These are phyloP conservation scores for Drosophila biarmipes DNA, from an alignment of 1,140 invertebrate species.

Conservation along the genomic window DNA sequence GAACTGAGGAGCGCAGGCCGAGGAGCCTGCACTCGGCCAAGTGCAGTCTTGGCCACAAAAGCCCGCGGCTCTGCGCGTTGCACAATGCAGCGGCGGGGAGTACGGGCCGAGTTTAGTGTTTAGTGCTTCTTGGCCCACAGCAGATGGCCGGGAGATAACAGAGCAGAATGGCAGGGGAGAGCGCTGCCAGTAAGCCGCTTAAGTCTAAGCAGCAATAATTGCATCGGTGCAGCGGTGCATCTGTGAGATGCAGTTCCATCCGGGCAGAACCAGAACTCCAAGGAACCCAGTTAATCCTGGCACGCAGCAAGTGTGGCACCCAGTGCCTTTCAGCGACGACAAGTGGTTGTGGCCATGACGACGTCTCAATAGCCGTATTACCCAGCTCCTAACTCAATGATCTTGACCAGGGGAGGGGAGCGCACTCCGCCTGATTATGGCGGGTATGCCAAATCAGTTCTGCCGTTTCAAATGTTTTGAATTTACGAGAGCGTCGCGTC, in stretches of 20 bases:
- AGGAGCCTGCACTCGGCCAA: slow-evolving; percentile 7
- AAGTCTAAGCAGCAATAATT: slow-evolving; percentile 62
- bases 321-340: neutral
- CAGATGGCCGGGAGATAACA: slow-evolving; percentile 57
- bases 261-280: neutral
- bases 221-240: slow-evolving; percentile 15
- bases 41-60: slow-evolving; percentile 12
- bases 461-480: slow-evolving; percentile 73
- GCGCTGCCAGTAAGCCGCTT: slow-evolving; percentile 54
- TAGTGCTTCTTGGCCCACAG: slow-evolving; percentile 9
- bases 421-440: slow-evolving; percentile 61
- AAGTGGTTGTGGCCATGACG: slow-evolving; percentile 41
- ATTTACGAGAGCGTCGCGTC: slow-evolving; percentile 76
- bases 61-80: slow-evolving; percentile 49
- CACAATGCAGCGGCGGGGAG: slow-evolving; percentile 39
- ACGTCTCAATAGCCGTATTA: slow-evolving; percentile 64
- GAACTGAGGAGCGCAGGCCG: neutral
- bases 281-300: slow-evolving; percentile 29
- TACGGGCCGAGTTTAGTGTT: slow-evolving; percentile 14
- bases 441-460: slow-evolving; percentile 70
- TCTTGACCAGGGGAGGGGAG: neutral
- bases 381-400: slow-evolving; percentile 35
- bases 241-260: neutral
- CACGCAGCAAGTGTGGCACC: slow-evolving; percentile 14
- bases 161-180: neutral